Evolutionary conservation across 2,888 invertebrate genomes (phyloP), one percentile per base, ranked within the genome.

Genomic region (Meiosimyza platycephala): DNA sequence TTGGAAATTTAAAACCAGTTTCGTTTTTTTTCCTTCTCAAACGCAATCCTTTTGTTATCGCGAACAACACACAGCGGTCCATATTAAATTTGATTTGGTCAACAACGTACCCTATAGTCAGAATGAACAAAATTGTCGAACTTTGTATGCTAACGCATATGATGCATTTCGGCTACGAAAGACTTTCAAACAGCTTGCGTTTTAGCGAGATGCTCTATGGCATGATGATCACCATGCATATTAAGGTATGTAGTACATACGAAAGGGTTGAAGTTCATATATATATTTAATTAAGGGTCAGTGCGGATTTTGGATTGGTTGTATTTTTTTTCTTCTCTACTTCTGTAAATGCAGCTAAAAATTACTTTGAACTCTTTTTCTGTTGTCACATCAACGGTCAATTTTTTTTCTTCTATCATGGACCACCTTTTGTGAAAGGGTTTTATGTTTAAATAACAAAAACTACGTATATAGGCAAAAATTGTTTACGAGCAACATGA

Each of bases 341-440:
- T 48, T 62, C 47, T 48, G n/a, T 54, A 72, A 40, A 71, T 74
- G 71, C 70, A 72, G 70, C 72, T 71, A 72, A 52, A 75, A 75
- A 70, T 75, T 74, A 54, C 59, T 72, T 67, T 75, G 71, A 75
- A 72, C 75, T 74, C 55, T 73, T 18, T 50, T 57, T 11, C 22
- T 67, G 54, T 47, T 57, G 57, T 68, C 68, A 68, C 59, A 68
- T 68, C 59, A 68, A 70, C 70, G 63, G 54, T 70, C 62, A 70
- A 13, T 62, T 63, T 63, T 60, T 70, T 64, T 22, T 22, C 18
- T 57, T 40, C 9, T 40, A 1, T 7, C 9, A 40, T 40, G 40
- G 40, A 40, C 40, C 40, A 40, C 40, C 40, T 40, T 40, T 40
- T 40, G 40, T 40, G 40, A 40, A 40, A 40, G 40, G 40, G 9